Evolutionary conservation across 2,888 invertebrate species (phyloP).

Genomic region (Synanthedon vespiformis): DNA sequence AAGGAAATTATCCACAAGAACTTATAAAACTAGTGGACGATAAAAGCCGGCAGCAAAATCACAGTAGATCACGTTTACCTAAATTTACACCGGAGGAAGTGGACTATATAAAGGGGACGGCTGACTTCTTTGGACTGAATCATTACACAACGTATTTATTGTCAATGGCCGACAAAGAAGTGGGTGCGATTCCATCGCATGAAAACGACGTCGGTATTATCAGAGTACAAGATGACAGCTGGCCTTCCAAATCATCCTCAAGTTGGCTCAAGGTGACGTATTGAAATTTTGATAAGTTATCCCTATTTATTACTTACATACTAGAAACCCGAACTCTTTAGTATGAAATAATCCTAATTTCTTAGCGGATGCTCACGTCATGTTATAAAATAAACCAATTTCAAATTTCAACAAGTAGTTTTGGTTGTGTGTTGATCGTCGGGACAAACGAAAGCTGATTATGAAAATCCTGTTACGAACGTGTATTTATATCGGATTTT

Average conservation of each 20-base stretch:
- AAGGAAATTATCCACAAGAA: slow-evolving; percentile 70
- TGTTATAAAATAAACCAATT: no score
- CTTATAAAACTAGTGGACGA: slow-evolving; percentile 64
- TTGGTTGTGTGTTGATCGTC: no score
- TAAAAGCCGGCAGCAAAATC: slow-evolving; percentile 66
- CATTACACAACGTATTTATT: slow-evolving; percentile 63
- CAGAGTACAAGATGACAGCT: slow-evolving; percentile 66
- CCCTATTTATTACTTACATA: neutral
- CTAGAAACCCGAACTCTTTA: no score
- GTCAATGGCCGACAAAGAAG: slow-evolving; percentile 49
- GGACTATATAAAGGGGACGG: slow-evolving; percentile 49
- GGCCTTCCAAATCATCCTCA: slow-evolving; percentile 72
- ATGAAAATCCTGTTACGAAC: no score
- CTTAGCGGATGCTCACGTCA: no score
- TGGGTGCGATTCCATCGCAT: slow-evolving; percentile 66
- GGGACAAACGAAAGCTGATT: no score
- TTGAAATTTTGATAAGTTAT: neutral
- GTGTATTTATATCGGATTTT: no score
- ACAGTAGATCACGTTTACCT: slow-evolving; percentile 67
- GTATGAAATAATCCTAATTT: no score
- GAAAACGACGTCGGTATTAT: slow-evolving; percentile 73
- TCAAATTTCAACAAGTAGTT: no score
- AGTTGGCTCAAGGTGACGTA: slow-evolving; percentile 70
- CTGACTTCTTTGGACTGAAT: slow-evolving; percentile 64
- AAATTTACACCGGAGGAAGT: slow-evolving; percentile 65